Conservation (phyloP, 2,797 vertebrate genomes). For the Perdix hodgsoniae region DNA sequence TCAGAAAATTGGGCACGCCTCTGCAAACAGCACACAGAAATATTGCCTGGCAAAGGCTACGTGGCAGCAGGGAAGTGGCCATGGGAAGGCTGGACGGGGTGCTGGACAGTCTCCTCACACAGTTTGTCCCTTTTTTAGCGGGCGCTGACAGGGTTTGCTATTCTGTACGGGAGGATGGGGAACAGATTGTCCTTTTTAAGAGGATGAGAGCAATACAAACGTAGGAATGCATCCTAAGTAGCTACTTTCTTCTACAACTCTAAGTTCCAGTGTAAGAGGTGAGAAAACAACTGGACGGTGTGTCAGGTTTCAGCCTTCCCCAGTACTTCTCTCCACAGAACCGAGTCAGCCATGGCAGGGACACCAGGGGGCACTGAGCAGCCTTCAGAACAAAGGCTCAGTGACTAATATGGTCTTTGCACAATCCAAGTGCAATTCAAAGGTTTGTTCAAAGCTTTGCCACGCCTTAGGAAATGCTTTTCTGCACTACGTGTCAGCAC, state of each 20-base stretch:
- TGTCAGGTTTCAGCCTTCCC: neutral
- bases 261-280: neutral
- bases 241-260: neutral
- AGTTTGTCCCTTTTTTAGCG: neutral
- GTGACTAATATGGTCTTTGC: neutral
- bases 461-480: constrained; percentile 37
- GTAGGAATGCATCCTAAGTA: neutral
- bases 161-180: neutral
- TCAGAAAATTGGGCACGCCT: neutral
- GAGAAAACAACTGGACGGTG: neutral
- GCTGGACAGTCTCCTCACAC: neutral
- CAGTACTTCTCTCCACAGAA: neutral
- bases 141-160: neutral
- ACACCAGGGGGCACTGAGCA: neutral
- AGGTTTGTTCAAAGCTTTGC: constrained; percentile 13
- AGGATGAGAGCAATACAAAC: neutral
- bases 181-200: neutral
- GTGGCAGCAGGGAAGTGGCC: fast-evolving
- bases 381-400: neutral
- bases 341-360: neutral
- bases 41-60: neutral
- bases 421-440: neutral
- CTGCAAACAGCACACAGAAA: neutral
- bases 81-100: fast-evolving
- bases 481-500: constrained; percentile 3